Conservation (phyloP, 2,888 invertebrate genomes). For the Drosophila birchii region DNA sequence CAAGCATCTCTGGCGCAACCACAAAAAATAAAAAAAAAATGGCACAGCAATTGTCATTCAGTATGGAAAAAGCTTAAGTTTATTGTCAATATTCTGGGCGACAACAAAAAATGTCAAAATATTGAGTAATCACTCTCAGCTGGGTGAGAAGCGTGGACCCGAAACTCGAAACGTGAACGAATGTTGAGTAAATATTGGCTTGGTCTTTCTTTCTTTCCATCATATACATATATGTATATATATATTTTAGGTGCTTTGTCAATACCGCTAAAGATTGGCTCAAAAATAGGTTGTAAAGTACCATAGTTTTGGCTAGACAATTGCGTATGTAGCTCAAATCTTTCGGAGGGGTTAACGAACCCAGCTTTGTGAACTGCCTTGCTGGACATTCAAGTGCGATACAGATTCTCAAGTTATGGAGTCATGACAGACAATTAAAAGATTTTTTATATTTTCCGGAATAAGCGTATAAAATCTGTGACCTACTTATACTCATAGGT, state of each 20-base stretch:
- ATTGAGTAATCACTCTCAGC: slow-evolving; percentile 72
- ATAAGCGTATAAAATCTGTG: slow-evolving; percentile 1
- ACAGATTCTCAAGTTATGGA: neutral
- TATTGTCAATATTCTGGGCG: slow-evolving; percentile 72
- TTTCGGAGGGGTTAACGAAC: slow-evolving; percentile 45
- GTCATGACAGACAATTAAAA: slow-evolving; percentile 10
- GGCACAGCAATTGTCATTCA: slow-evolving; percentile 80
- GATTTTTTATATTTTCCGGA: neutral
- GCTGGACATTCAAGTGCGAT: slow-evolving; percentile 11
- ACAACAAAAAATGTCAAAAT: slow-evolving; percentile 71
- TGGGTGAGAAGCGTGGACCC: slow-evolving; percentile 53
- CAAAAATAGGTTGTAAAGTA: slow-evolving; percentile 42
- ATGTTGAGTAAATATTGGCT: slow-evolving; percentile 71
- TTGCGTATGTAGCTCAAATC: slow-evolving; percentile 45
- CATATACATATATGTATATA: slow-evolving; percentile 22
- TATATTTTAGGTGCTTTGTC: slow-evolving; percentile 47
- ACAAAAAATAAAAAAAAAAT: no score
- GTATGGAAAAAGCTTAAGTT: slow-evolving; percentile 75
- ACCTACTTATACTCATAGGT: neutral
- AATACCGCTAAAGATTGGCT: slow-evolving; percentile 45
- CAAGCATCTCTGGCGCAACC: slow-evolving; percentile 21
- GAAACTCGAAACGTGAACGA: slow-evolving; percentile 55
- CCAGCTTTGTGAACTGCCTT: slow-evolving; percentile 18
- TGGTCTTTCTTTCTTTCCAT: slow-evolving; percentile 45
- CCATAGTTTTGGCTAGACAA: slow-evolving; percentile 41